These are phyloP conservation scores for Caenorhabditis angaria DNA, from an alignment of 2,888 invertebrate species.

Conservation along the genomic window DNA sequence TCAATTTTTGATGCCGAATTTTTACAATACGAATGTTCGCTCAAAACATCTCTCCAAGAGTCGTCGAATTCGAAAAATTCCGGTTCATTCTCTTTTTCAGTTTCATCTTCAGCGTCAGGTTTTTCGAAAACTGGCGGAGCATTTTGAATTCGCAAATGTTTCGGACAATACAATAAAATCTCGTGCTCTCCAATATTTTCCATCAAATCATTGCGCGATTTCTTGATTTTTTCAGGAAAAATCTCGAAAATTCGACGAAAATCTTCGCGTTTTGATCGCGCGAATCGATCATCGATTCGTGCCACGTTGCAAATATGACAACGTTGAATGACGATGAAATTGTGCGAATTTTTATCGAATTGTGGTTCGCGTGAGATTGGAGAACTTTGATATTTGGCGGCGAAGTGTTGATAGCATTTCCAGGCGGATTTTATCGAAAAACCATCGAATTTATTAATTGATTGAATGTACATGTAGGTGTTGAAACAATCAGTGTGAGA, in stretches of 20 bases:
- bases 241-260: background rate
- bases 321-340: background rate
- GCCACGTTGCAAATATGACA: background rate
- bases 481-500: background rate
- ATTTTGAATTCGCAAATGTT: background rate
- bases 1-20: no score
- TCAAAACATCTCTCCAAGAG: background rate
- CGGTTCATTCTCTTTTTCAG: no score
- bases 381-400: background rate
- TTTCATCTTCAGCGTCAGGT: no score
- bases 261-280: background rate
- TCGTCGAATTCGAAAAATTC: background rate
- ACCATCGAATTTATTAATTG: background rate
- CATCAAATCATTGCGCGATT: background rate
- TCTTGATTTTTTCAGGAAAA: background rate
- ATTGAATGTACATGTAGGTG: background rate
- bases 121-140: no score
- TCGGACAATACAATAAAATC: background rate
- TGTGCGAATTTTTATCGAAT: background rate
- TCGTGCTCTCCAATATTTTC: background rate
- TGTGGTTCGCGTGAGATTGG: background rate
- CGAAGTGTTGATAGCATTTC: background rate
- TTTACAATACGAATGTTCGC: conserved; percentile 2
- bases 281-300: background rate
- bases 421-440: background rate